Evolutionary conservation across 2,888 invertebrate species (phyloP).

Genomic region (Priocnemis perturbator): DNA sequence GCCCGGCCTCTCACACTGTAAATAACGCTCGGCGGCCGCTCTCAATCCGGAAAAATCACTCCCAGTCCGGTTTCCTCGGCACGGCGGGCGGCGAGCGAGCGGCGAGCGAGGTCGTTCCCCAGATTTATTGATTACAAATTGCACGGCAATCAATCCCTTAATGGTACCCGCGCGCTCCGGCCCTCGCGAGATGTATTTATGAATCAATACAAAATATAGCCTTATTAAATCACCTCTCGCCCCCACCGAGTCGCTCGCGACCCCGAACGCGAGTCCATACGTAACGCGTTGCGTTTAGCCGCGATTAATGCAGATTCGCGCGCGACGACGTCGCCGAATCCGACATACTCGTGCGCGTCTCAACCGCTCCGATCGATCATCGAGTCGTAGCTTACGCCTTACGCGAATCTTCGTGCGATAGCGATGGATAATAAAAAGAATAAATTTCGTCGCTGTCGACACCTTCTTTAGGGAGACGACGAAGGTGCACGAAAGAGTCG

Average conservation of each 20-base stretch:
- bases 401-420: background rate
- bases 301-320: conserved; percentile 45
- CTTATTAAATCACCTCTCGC: conserved; percentile 62
- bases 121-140: conserved; percentile 69
- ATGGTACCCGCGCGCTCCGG: conserved; percentile 51
- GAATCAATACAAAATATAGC: conserved; percentile 62
- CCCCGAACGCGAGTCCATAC: conserved; percentile 20
- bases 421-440: too few species aligned
- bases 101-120: conserved; percentile 47
- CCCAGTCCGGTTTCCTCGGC: conserved; percentile 47
- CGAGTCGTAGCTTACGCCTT: background rate
- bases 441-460: too few species aligned
- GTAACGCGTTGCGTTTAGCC: conserved; percentile 31
- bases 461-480: too few species aligned
- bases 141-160: conserved; percentile 64
- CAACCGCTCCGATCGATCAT: conserved; percentile 29
- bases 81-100: conserved; percentile 23
- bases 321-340: conserved; percentile 32
- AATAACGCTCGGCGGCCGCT: conserved; percentile 41
- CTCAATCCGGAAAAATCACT: conserved; percentile 40
- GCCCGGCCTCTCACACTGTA: conserved; percentile 21
- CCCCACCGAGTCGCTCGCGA: conserved; percentile 28
- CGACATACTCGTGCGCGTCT: conserved; percentile 36
- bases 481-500: too few species aligned
- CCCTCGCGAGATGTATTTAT: conserved; percentile 59